These are phyloP conservation scores for Lapara coniferarum DNA, from an alignment of 2,888 invertebrate species.

Conservation along the genomic window DNA sequence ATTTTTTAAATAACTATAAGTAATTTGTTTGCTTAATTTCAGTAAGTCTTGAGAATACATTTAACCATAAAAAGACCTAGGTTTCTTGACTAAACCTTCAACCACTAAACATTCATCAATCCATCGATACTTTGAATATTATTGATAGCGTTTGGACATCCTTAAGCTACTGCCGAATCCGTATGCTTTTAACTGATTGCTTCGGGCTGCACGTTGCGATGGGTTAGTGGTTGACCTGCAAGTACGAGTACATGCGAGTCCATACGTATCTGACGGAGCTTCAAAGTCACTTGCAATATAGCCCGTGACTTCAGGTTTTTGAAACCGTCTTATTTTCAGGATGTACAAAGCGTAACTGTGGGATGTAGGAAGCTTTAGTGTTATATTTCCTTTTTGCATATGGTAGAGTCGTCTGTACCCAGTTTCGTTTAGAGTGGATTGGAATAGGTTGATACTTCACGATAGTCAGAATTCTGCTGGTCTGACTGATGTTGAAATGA, in stretches of 20 bases:
- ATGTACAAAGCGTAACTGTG: too few species aligned
- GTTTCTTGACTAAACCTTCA: neutral
- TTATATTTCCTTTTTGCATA: too few species aligned
- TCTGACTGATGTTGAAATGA: too few species aligned
- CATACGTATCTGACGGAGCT: slow-evolving; percentile 13
- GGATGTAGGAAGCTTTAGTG: too few species aligned
- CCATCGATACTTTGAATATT: neutral
- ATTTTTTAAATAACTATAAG: too few species aligned
- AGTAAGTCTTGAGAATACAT: too few species aligned
- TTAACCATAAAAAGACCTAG: neutral
- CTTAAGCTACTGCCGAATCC: slow-evolving; percentile 30
- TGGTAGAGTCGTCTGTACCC: too few species aligned
- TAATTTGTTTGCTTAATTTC: too few species aligned
- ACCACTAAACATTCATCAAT: neutral
- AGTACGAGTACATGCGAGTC: neutral
- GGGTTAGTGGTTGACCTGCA: slow-evolving; percentile 36
- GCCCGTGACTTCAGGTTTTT: neutral
- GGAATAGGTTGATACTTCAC: too few species aligned
- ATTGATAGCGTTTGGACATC: slow-evolving; percentile 28
- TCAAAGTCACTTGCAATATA: neutral
- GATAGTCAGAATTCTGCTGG: too few species aligned
- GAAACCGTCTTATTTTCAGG: neutral
- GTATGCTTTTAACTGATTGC: slow-evolving; percentile 60
- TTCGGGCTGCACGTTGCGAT: slow-evolving; percentile 39
- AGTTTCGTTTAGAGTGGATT: too few species aligned